phyloP scores from a whole-genome alignment of 2,797 vertebrate species.

The Sebastes baramenuke region DNA sequence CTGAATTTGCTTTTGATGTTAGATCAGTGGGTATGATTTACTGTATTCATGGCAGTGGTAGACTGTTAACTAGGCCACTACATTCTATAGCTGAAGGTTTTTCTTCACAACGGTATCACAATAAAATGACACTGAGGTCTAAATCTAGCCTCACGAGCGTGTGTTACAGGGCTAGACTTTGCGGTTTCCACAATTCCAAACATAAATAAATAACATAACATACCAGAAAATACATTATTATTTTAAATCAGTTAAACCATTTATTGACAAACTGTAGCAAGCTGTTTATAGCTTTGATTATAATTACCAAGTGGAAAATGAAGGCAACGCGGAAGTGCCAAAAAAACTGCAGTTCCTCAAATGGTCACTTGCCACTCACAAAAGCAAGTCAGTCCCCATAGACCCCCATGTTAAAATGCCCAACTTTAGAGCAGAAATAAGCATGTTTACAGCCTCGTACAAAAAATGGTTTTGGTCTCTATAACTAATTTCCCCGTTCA shows the following conservation, averaged over 20 bases:
- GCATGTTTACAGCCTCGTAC: no score
- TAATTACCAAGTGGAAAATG: neutral
- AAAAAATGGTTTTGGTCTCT: no score
- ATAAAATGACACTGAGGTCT: neutral
- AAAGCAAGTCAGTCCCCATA: no score
- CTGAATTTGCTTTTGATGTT: constrained; percentile 5
- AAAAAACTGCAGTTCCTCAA: no score
- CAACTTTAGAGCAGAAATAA: no score
- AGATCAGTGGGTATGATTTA: neutral
- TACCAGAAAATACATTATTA: constrained; percentile 10
- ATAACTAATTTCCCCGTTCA: no score
- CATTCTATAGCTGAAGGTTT: neutral
- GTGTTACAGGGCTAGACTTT: constrained; percentile 4
- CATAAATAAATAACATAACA: neutral
- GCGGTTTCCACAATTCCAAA: neutral
- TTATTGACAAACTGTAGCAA: constrained; percentile 21
- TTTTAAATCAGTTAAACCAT: constrained; percentile 25
- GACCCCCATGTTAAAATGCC: no score
- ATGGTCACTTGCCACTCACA: no score
- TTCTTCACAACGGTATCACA: neutral
- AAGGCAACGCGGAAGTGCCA: fast-evolving
- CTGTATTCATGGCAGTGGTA: neutral
- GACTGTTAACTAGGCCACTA: neutral
- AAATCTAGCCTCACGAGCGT: neutral
- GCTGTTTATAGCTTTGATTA: constrained; percentile 21